These are phyloP conservation scores for Brachionus angularis DNA, from an alignment of 1,140 invertebrate genomes.

Conservation along the genomic window DNA sequence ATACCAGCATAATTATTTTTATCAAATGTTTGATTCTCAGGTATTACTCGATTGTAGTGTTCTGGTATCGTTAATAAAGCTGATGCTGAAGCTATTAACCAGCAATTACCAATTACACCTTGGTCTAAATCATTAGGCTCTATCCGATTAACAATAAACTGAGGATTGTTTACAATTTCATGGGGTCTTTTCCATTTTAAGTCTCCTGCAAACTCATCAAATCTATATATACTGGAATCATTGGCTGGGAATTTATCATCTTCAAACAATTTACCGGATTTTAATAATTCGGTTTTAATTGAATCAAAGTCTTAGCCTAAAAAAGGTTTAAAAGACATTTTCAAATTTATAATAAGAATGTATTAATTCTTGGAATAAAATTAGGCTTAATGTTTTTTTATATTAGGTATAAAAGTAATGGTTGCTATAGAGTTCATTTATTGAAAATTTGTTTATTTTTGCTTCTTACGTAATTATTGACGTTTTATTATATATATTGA, in stretches of 20 bases:
- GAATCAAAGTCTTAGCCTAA: constrained; percentile 46
- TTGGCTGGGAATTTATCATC: constrained; percentile 67
- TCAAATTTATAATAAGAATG: too few species aligned
- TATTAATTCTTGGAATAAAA: too few species aligned
- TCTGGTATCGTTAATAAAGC: constrained; percentile 66
- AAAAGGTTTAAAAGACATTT: too few species aligned
- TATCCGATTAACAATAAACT: constrained; percentile 46
- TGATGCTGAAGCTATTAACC: constrained; percentile 67
- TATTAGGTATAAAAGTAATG: too few species aligned
- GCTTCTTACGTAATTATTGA: too few species aligned
- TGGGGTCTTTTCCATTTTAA: constrained; percentile 60
- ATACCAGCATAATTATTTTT: constrained; percentile 56
- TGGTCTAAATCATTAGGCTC: constrained; percentile 64
- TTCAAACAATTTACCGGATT: constrained; percentile 65
- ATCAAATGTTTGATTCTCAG: constrained; percentile 66
- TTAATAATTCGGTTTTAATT: constrained; percentile 49
- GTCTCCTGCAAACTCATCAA: constrained; percentile 50
- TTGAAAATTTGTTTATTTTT: too few species aligned
- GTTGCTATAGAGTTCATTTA: too few species aligned
- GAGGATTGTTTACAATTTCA: constrained; percentile 49
- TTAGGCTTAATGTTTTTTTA: too few species aligned
- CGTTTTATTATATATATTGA: too few species aligned
- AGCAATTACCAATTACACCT: constrained; percentile 66
- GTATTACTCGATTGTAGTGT: constrained; percentile 67
- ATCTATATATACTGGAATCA: constrained; percentile 62